These are phyloP conservation scores for Dipodomys stephensi DNA, from an alignment of 2,113 vertebrate genomes.

Conservation along the genomic window DNA sequence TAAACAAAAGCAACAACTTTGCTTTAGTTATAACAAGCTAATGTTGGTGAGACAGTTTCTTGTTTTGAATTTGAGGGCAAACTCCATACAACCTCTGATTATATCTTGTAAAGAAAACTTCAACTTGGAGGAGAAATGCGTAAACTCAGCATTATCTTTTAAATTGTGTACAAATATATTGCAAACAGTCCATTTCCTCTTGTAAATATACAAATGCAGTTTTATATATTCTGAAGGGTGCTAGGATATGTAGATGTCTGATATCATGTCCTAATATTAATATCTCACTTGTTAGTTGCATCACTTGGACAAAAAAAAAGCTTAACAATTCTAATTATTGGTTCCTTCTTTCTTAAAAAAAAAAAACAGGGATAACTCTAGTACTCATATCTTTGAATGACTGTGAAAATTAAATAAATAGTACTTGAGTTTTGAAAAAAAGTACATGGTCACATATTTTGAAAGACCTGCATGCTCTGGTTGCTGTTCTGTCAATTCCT, in stretches of 20 bases:
- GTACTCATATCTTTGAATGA: not conserved
- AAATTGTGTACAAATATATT: constrained; percentile 4
- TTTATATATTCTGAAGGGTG: not conserved
- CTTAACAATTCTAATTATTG: not conserved
- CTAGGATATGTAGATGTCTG: not conserved
- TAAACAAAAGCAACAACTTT: not conserved
- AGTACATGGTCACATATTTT: not conserved
- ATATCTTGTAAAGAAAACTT: not conserved
- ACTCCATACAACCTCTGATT: not conserved
- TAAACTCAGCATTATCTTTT: not conserved
- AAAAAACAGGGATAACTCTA: not conserved
- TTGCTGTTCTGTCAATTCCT: not conserved
- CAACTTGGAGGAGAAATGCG: not conserved
- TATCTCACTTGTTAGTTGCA: not conserved
- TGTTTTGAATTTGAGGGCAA: constrained; percentile 1
- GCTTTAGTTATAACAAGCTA: not conserved
- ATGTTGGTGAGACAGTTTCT: constrained; percentile 1
- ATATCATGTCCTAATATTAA: not conserved
- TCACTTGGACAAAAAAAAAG: constrained; percentile 21
- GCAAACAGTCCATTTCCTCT: not conserved
- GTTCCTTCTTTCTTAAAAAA: not conserved
- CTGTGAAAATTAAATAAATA: not conserved
- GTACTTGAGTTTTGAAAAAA: not conserved
- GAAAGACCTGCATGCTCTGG: not conserved
- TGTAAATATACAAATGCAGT: not conserved